Evolutionary conservation across 2,888 invertebrate genomes (phyloP), one percentile per base, ranked within the genome.

Genomic region (Andrena trimmerana): DNA sequence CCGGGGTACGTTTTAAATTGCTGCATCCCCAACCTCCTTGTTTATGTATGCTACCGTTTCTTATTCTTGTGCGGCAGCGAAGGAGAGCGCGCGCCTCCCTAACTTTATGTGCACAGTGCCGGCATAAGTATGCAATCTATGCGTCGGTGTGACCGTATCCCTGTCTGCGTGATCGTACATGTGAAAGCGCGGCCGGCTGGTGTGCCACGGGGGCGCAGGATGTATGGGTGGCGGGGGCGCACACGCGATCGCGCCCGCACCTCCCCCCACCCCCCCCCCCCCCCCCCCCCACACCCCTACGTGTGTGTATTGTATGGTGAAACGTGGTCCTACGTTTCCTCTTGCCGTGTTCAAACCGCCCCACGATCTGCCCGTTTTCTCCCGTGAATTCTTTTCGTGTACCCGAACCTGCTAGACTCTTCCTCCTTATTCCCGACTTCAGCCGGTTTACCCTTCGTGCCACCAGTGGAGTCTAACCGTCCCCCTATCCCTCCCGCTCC

Each of bases 1-100:
- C 94, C 93, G 93, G 94, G 94, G 93, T 94, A 94, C 94, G 94
- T 94, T 94, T 94, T 94, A 94, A 94, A 94, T 94, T 94, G 94
- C 94, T 93, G 94, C 94, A 94, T 93, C 93, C 94, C 93, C 93
- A 91, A 92, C 93, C 94, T 93, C 90, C 93, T 94, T 94, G 94
- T 93, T 94, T 94, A 94, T 94, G 94, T 93, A 94, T 94, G 94
- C 92, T 90, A 85, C 90, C 92, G 91, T 94, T 94, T 94, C 94
- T 94, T 94, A 94, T 94, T 94, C 94, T 94, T 94, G 94, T 92
- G 93, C 93, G 92, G 90, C 92, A 90, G 91, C 89, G 87, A 87
- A 88, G 87, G 89, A 88, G 88, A 89, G 84, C 89, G 88, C 90
- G 85, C 86, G 83, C 84, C 88, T 83, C 90, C 90, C 91, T 90